Evolutionary conservation across 2,113 vertebrate species (phyloP), one percentile per base, ranked within the genome.

Genomic region (Pogona vitticeps): DNA sequence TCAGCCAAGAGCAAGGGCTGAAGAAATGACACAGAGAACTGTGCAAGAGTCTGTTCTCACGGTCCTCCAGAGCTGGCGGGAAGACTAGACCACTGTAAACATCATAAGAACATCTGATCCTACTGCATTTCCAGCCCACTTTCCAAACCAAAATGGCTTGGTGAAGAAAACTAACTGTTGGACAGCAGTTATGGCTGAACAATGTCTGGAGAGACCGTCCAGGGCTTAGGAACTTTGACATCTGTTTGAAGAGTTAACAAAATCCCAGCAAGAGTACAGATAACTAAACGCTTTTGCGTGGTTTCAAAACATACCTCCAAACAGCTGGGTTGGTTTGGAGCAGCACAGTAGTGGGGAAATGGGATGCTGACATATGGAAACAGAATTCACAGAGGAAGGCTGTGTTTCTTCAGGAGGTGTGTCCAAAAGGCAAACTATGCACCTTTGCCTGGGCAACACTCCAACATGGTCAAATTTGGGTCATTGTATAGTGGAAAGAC

Each of bases 61-160:
- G 91, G 36, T 93, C 84, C 84, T 88, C 82, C 71, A 82, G 81
- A 85, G 87, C 88, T 91, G 84, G 88, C 91, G 91, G 84, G 90
- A 90, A 88, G 87, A 94, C 88, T 90, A 52, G 61, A 94, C 76
- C 36, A 36, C 79, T 95, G 91, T 92, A 94, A 95, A 94, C 90
- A 81, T 91, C 89, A 59, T 91, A 92, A 88, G 90, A 90, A 91
- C 84, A 10, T 86, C 68, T 81, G 88, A 86, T 93, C 93, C 59
- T 83, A 61, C 91, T 94, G 92, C 75, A 33, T 94, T 95, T 95
- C 93, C 89, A 95, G 79, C 6, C 36, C 85, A 70, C 77, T 76
- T 93, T 94, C 94, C 94, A 95, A 88, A 91, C 93, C 93, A 93
- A 90, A 90, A 80, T 86, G 91, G 93, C 91, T 89, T 94, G 63